phyloP scores from a whole-genome alignment of 1,140 invertebrate species.

The Magallana gigas region DNA sequence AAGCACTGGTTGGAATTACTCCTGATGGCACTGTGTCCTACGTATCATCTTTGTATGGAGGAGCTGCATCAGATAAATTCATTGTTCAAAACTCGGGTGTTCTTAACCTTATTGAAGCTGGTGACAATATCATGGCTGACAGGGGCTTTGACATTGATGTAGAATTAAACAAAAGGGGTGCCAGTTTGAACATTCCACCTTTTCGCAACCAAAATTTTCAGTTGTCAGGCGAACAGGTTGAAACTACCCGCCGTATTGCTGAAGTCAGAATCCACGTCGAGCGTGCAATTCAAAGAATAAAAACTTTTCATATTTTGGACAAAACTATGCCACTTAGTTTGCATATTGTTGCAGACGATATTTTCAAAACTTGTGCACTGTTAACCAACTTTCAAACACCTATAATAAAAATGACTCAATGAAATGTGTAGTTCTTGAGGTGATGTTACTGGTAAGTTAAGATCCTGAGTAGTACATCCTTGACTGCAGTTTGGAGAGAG shows the following conservation, averaged over 20 bases:
- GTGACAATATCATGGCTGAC: constrained; percentile 61
- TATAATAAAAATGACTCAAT: too few relatives aligned
- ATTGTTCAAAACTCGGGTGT: constrained; percentile 66
- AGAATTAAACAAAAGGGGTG: constrained; percentile 35
- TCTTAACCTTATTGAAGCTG: constrained; percentile 55
- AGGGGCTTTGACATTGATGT: constrained; percentile 55
- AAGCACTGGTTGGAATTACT: constrained; percentile 44
- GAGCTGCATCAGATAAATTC: constrained; percentile 61
- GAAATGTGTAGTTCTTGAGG: too few relatives aligned
- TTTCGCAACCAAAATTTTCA: constrained; percentile 44
- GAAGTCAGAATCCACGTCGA: constrained; percentile 55
- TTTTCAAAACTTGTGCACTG: constrained; percentile 35
- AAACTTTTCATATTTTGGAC: constrained; percentile 51
- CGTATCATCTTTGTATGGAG: constrained; percentile 37
- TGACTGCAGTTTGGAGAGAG: too few relatives aligned
- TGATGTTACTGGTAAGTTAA: too few relatives aligned
- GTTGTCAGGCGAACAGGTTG: constrained; percentile 48
- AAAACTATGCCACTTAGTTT: constrained; percentile 49
- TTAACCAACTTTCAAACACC: constrained; percentile 43
- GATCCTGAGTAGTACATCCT: too few relatives aligned
- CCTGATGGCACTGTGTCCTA: constrained; percentile 36
- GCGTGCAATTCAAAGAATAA: constrained; percentile 47
- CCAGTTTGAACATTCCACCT: constrained; percentile 40
- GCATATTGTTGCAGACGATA: constrained; percentile 39
- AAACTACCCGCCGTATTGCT: constrained; percentile 43